Evolutionary conservation across 2,888 invertebrate species (phyloP).

Genomic region (Clistopyga incitator): DNA sequence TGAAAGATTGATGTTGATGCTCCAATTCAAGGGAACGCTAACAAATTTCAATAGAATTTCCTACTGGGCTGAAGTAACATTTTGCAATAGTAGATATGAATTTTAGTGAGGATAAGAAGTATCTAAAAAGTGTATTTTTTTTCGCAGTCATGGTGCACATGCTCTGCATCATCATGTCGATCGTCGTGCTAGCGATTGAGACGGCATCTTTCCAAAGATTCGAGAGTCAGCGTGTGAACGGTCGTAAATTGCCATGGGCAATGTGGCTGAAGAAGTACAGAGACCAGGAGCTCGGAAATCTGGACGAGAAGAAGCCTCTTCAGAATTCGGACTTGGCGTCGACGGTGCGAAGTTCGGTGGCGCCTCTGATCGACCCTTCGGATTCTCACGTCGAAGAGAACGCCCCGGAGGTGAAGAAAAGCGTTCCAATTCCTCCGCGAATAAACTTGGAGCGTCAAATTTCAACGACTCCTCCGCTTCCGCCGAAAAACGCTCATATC

Average conservation of each 20-base stretch:
- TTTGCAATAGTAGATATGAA: too few species aligned
- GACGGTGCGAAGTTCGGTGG: constrained; percentile 26
- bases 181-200: constrained; percentile 89
- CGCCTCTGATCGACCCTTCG: constrained; percentile 40
- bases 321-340: constrained; percentile 61
- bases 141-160: constrained; percentile 88
- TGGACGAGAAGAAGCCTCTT: constrained; percentile 79
- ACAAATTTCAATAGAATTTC: too few species aligned
- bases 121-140: constrained; percentile 76
- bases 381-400: constrained; percentile 13
- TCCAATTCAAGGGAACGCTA: too few species aligned
- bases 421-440: constrained; percentile 56
- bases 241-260: constrained; percentile 91
- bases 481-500: constrained; percentile 81
- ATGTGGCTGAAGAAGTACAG: constrained; percentile 83
- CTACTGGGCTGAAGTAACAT: too few species aligned
- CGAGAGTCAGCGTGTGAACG: constrained; percentile 91
- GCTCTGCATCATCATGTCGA: constrained; percentile 88
- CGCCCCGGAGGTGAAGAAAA: background rate
- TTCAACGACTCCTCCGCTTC: constrained; percentile 81
- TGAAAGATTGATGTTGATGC: too few species aligned
- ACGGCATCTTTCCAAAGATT: constrained; percentile 91
- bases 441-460: constrained; percentile 76
- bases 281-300: constrained; percentile 76
- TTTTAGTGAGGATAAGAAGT: background rate